Conservation (phyloP, 2,888 invertebrate genomes). For the Furcula furcula region DNA sequence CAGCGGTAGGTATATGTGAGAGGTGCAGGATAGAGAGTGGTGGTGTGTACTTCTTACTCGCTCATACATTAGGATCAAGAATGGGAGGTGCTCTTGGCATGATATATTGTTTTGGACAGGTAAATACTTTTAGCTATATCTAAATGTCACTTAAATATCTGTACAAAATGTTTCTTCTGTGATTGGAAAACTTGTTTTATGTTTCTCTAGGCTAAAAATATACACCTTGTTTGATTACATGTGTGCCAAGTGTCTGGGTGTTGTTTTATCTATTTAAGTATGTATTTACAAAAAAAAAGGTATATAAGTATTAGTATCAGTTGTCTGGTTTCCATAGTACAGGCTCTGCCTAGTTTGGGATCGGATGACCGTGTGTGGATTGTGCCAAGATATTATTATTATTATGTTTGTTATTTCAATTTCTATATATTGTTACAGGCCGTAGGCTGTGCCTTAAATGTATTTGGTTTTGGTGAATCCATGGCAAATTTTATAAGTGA, state of each 20-base stretch:
- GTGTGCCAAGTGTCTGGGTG: too few relatives aligned
- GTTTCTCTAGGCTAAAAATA: too few relatives aligned
- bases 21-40: slow-evolving; percentile 97
- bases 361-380: background rate
- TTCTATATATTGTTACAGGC: slow-evolving; percentile 86
- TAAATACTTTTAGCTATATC: too few relatives aligned
- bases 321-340: background rate
- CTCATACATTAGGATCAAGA: slow-evolving; percentile 96
- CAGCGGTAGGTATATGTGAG: slow-evolving; percentile 98
- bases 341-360: too few relatives aligned
- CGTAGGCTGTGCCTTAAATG: slow-evolving; percentile 97
- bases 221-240: too few relatives aligned
- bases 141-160: background rate
- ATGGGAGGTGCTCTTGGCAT: slow-evolving; percentile 96
- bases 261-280: too few relatives aligned
- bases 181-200: too few relatives aligned
- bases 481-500: slow-evolving; percentile 92
- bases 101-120: slow-evolving; percentile 98
- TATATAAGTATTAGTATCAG: background rate
- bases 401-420: background rate
- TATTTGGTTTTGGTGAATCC: slow-evolving; percentile 98
- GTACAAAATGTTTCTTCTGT: background rate
- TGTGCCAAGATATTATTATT: too few relatives aligned
- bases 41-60: slow-evolving; percentile 97
- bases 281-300: background rate